Conservation (phyloP, 2,797 vertebrate genomes). For the Falco biarmicus region DNA sequence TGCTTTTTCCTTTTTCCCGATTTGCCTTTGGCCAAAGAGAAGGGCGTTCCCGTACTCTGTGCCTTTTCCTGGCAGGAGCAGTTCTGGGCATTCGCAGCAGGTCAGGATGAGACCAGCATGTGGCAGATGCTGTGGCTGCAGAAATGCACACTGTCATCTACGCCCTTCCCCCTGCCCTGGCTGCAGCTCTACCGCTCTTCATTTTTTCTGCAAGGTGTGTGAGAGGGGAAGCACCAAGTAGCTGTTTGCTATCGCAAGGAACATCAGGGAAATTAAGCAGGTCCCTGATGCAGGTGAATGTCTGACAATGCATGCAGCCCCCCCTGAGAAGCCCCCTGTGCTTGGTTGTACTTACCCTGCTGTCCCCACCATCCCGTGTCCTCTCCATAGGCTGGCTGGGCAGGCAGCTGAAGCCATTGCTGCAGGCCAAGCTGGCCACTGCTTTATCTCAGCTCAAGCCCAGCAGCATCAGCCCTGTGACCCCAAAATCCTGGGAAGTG, state of each 20-base stretch:
- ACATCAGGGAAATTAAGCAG: background rate
- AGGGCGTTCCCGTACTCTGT: background rate
- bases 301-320: background rate
- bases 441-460: background rate
- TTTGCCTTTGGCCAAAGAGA: background rate
- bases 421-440: background rate
- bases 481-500: background rate
- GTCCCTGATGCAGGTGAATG: rapidly evolving
- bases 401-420: background rate
- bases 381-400: background rate
- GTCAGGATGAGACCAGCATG: background rate
- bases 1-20: background rate
- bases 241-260: background rate
- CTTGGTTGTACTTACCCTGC: background rate
- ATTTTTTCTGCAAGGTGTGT: background rate
- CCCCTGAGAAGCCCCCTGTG: background rate
- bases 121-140: background rate
- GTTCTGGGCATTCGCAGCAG: background rate
- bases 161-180: background rate
- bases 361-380: background rate
- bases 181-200: background rate
- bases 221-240: background rate
- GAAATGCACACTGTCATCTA: background rate
- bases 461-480: background rate
- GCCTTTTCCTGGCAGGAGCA: background rate